Base-by-base conservation (phyloP, 1,140 invertebrate genomes). In the Ceratina australensis region DNA sequence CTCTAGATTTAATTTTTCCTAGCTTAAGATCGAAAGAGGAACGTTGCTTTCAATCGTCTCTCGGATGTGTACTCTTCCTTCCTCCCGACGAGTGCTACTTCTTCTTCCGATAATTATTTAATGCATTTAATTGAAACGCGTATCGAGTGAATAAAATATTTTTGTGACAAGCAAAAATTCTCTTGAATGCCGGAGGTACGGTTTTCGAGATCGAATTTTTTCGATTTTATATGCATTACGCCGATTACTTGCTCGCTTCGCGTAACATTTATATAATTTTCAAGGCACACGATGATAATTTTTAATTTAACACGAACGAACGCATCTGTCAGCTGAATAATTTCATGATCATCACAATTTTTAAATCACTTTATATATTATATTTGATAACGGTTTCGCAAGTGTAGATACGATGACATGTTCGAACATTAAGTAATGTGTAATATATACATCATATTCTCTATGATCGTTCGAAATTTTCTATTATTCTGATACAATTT, bases 391-490 rank as follows among this genome's bases (percentile, higher is more conserved):
- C n/a, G 42, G 33, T 2, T 33, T 54, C 47, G 18, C 13, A 13
- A 56, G 18, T 71, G 69, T 72, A 78, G 69, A 78, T 72, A 78
- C n/a, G 26, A 63, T 15, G 20, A 77, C 49, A n/a, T 52, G 50
- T 61, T 63, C 22, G 33, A 72, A 42, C 15, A 78, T 63, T 28
- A 64, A 28, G 50, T 13, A 54, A 22, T 64, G 60, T 78, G 60
- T 78, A 72, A 72, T 72, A 78, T 67, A 67, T 3, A 59, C 15
- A 60, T 60, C 49, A 56, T n/a, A 57, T 72, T 54, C 63, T 77
- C 64, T 72, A 78, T 26, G 60, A 72, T 72, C 52, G 24, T 78
- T 72, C 76, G 72, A 72, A 78, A 57, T 64, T 78, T 78, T 78
- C 76, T 78, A 72, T 66, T 57, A 56, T 82, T 71, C 66, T 78